These are phyloP conservation scores for Drepana falcataria DNA, from an alignment of 2,888 invertebrate species.

Conservation along the genomic window DNA sequence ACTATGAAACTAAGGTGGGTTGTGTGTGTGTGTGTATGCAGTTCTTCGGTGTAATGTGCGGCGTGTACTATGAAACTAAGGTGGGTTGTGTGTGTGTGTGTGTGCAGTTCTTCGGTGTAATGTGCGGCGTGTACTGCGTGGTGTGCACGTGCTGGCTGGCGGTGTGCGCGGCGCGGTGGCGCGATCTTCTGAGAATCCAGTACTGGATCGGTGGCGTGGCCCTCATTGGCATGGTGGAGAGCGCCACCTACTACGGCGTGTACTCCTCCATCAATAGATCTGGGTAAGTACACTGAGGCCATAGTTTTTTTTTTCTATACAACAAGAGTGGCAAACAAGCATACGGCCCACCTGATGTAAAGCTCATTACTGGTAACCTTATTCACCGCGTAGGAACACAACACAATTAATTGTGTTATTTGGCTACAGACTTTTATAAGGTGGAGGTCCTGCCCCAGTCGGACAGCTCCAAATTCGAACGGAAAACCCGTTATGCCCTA, in stretches of 20 bases:
- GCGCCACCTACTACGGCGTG: slow-evolving; percentile 94
- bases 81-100: neutral
- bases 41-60: neutral
- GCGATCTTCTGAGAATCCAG: slow-evolving; percentile 93
- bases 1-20: neutral
- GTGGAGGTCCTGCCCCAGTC: too few species aligned
- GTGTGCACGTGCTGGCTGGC: slow-evolving; percentile 90
- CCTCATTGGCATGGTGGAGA: slow-evolving; percentile 90
- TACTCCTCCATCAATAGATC: slow-evolving; percentile 76
- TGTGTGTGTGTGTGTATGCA: neutral
- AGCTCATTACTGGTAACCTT: too few species aligned
- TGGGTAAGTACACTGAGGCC: slow-evolving; percentile 35
- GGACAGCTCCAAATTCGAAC: too few species aligned
- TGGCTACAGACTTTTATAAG: too few species aligned
- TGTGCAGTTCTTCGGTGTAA: slow-evolving; percentile 89
- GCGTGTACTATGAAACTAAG: neutral
- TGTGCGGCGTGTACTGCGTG: slow-evolving; percentile 93
- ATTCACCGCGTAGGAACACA: too few species aligned
- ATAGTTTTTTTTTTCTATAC: too few species aligned
- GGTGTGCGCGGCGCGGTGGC: slow-evolving; percentile 92
- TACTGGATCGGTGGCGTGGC: slow-evolving; percentile 98
- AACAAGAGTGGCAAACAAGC: too few species aligned
- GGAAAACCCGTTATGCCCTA: too few species aligned
- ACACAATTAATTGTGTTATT: too few species aligned
- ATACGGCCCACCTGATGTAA: too few species aligned